Conservation (phyloP, 1,140 invertebrate species). For the Himalopsyche phryganea region DNA sequence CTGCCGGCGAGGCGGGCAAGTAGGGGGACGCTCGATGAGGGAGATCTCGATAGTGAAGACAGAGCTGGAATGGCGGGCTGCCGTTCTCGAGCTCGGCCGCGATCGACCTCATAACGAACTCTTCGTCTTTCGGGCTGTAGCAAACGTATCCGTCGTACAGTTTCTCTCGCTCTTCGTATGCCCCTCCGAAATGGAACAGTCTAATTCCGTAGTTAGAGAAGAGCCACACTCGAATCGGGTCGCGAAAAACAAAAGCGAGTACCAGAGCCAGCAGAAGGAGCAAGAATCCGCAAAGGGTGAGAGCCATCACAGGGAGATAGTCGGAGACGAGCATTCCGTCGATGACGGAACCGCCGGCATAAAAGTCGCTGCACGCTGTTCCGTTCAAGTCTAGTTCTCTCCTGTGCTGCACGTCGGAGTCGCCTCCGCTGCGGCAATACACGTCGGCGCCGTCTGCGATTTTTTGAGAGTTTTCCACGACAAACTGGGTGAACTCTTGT, state of each 20-base stretch:
- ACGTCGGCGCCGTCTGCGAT: conserved; percentile 73
- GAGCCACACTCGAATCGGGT: conserved; percentile 80
- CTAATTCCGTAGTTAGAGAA: conserved; percentile 83
- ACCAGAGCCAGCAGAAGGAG: conserved; percentile 69
- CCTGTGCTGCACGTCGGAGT: conserved; percentile 65
- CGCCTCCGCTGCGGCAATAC: conserved; percentile 74
- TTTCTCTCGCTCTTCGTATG: conserved; percentile 75
- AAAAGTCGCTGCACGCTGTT: conserved; percentile 79
- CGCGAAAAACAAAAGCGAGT: conserved; percentile 76
- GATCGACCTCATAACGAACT: conserved; percentile 81
- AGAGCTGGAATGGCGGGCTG: conserved; percentile 71
- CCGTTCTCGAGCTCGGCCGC: conserved; percentile 80
- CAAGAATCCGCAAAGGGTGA: conserved; percentile 70
- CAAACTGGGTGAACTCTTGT: conserved; percentile 79
- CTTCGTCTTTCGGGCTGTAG: conserved; percentile 89
- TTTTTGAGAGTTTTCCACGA: conserved; percentile 76
- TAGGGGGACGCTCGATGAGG: conserved; percentile 67
- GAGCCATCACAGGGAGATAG: conserved; percentile 80
- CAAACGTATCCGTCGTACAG: conserved; percentile 90
- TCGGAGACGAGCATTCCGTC: conserved; percentile 79
- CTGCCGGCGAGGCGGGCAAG: conserved; percentile 68
- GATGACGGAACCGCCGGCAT: conserved; percentile 75
- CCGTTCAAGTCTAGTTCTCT: conserved; percentile 76
- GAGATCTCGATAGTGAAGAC: conserved; percentile 81
- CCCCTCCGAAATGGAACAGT: conserved; percentile 61